phyloP scores from a whole-genome alignment of 2,113 vertebrate species.

The Empidonax alnorum region DNA sequence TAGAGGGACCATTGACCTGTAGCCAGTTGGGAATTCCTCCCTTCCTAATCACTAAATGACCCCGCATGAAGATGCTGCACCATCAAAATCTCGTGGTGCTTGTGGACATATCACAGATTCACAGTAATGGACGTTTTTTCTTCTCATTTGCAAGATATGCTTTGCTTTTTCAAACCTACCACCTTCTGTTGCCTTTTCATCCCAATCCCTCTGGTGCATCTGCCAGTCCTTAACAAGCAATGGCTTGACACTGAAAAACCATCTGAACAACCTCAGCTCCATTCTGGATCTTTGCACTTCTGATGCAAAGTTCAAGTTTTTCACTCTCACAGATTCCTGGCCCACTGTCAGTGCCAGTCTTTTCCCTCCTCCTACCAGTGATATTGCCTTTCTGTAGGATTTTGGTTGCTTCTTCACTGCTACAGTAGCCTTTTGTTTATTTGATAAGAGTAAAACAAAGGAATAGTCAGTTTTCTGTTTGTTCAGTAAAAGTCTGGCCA shows the following conservation, averaged over 20 bases:
- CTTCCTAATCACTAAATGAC: constrained; percentile 7
- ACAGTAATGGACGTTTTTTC: background rate
- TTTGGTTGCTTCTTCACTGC: background rate
- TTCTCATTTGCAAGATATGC: background rate
- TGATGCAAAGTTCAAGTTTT: background rate
- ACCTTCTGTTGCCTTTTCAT: background rate
- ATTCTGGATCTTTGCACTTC: background rate
- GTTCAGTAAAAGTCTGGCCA: background rate
- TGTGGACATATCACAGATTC: background rate
- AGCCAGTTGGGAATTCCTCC: background rate
- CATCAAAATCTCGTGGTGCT: background rate
- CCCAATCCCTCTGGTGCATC: background rate
- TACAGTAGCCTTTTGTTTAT: background rate
- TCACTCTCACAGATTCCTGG: background rate
- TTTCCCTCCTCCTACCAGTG: background rate
- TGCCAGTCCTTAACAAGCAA: background rate
- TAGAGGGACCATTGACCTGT: background rate
- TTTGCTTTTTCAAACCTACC: background rate
- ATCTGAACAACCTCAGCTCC: background rate
- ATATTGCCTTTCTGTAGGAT: background rate
- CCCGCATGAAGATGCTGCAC: background rate
- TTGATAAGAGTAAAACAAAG: background rate
- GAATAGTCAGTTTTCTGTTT: background rate
- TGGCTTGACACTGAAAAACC: background rate
- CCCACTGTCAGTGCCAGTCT: background rate